These are phyloP conservation scores for Atta texana DNA, from an alignment of 1,140 invertebrate genomes.

Conservation along the genomic window DNA sequence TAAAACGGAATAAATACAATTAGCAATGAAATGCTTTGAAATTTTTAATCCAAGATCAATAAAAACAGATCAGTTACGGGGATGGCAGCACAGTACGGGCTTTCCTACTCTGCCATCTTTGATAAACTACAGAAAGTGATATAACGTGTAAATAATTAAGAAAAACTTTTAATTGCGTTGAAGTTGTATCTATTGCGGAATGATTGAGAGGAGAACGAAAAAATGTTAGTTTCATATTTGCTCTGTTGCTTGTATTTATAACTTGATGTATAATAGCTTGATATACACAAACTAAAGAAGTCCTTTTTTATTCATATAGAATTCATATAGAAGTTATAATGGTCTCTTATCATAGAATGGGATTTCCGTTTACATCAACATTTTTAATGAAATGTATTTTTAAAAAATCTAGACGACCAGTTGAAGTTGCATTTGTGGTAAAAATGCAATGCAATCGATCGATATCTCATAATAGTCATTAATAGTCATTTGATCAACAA, in stretches of 20 bases:
- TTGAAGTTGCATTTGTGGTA: conserved; percentile 74
- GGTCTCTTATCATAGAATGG: not conserved
- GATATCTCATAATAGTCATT: not conserved
- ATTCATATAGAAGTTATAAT: not conserved
- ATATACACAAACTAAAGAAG: conserved; percentile 25
- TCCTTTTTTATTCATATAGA: not conserved
- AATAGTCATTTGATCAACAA: not conserved
- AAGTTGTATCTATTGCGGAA: not conserved
- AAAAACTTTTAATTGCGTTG: conserved; percentile 22
- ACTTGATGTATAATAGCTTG: conserved; percentile 17
- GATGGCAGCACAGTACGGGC: conserved; percentile 32
- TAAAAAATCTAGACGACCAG: not conserved
- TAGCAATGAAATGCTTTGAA: conserved; percentile 8
- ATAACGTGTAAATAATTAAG: not conserved
- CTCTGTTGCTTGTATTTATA: conserved; percentile 45
- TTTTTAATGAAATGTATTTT: not conserved
- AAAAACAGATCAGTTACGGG: not conserved
- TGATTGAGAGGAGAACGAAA: not conserved
- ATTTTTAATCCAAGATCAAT: conserved; percentile 42
- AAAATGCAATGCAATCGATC: conserved; percentile 39
- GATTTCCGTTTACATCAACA: not conserved
- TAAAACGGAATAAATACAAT: conserved; percentile 12
- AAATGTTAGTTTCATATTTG: conserved; percentile 31
- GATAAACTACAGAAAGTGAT: not conserved
- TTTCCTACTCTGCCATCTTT: conserved; percentile 37